Percentiles rank a stretch among this genome's conserved stretches.
Conservation (phyloP, 2,888 invertebrate species). For the Hydriomena furcata region DNA sequence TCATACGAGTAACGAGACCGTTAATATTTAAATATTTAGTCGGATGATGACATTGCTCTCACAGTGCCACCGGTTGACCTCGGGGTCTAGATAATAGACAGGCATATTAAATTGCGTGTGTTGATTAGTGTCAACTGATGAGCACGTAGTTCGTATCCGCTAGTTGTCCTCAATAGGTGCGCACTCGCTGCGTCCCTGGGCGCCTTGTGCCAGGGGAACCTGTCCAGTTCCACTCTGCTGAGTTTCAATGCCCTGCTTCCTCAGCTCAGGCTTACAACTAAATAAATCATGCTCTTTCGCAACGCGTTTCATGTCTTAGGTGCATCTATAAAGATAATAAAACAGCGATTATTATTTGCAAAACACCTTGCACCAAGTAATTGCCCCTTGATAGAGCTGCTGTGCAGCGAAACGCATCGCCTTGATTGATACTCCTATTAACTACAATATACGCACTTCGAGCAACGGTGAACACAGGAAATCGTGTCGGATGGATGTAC, state of each 20-base stretch:
- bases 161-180: slow-evolving; percentile 68
- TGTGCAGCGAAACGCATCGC: slow-evolving; percentile 31
- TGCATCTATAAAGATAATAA: not conserved
- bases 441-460: slow-evolving; percentile 19
- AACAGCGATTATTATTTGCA: not conserved
- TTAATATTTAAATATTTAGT: slow-evolving; percentile 26
- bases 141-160: slow-evolving; percentile 54
- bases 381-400: slow-evolving; percentile 23
- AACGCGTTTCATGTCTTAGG: not conserved
- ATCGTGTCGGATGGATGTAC: slow-evolving; percentile 26
- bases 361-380: slow-evolving; percentile 20
- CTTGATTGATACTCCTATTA: slow-evolving; percentile 26
- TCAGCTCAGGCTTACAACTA: slow-evolving; percentile 15
- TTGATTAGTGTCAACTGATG: slow-evolving; percentile 48
- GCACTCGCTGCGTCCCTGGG: slow-evolving; percentile 64
- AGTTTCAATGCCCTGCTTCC: slow-evolving; percentile 65
- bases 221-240: slow-evolving; percentile 72
- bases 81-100: slow-evolving; percentile 36
- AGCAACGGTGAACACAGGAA: slow-evolving; percentile 34
- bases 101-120: slow-evolving; percentile 41
- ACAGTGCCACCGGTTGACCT: slow-evolving; percentile 31
- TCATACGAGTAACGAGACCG: not conserved
- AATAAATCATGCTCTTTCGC: slow-evolving; percentile 14
- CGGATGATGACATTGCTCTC: slow-evolving; percentile 21
- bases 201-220: slow-evolving; percentile 60